A percentile compares a stretch with the other conserved stretches of the same genome.
phyloP scores from a whole-genome alignment of 2,888 invertebrate genomes.

The Aphidoletes aphidimyza region DNA sequence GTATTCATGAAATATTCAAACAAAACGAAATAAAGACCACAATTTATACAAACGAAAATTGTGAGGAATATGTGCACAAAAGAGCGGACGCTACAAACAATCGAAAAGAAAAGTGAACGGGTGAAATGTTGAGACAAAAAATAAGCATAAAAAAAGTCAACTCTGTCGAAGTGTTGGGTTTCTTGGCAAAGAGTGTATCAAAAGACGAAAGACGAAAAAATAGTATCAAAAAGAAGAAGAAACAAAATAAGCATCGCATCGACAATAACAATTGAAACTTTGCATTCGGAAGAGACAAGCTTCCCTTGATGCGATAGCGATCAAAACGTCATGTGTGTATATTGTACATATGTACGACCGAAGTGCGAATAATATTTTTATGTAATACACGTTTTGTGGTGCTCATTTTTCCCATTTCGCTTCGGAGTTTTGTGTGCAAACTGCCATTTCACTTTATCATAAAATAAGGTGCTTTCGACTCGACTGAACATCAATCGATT shows the following conservation, averaged over 20 bases:
- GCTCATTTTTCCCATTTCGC: not conserved
- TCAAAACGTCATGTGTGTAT: no score
- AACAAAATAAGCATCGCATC: no score
- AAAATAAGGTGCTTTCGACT: constrained; percentile 1
- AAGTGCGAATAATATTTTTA: constrained; percentile 31
- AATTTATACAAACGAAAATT: constrained; percentile 13
- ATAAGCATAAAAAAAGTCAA: not conserved
- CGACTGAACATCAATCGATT: not conserved
- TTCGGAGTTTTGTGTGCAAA: no score
- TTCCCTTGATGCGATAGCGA: no score
- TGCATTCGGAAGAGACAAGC: no score
- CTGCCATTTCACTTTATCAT: not conserved
- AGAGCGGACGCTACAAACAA: constrained; percentile 34
- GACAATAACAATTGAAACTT: constrained; percentile 8
- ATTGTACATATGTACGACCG: not conserved
- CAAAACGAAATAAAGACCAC: constrained; percentile 43
- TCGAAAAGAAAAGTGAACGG: not conserved
- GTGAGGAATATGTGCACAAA: not conserved
- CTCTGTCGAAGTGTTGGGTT: not conserved
- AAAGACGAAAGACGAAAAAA: constrained; percentile 4
- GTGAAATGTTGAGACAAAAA: constrained; percentile 7
- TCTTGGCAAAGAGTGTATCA: not conserved
- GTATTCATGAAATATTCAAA: constrained; percentile 45
- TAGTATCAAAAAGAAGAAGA: no score
- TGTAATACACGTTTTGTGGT: not conserved